These are phyloP conservation scores for Chrysocyon brachyurus DNA, from an alignment of 2,797 vertebrate species.

Conservation along the genomic window DNA sequence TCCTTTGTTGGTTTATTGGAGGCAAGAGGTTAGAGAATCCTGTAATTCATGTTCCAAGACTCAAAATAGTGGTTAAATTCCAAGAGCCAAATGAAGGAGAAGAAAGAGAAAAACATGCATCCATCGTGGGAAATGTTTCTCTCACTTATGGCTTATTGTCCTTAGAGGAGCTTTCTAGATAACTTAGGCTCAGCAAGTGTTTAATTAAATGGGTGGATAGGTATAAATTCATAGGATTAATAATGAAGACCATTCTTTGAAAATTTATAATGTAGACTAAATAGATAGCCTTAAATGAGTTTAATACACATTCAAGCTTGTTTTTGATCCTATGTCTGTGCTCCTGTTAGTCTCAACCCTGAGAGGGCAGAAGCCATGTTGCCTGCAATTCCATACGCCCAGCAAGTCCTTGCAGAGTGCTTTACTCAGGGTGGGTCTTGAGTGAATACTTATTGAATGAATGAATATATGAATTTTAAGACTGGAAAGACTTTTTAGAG, in stretches of 20 bases:
- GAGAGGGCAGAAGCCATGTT: not conserved
- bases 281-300: not conserved
- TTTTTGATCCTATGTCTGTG: not conserved
- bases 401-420: not conserved
- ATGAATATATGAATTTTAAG: constrained; percentile 7
- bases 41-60: not conserved
- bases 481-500: not conserved
- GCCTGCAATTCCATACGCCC: not conserved
- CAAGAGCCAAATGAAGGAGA: not conserved
- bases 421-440: not conserved
- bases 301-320: not conserved
- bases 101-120: not conserved
- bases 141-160: not conserved
- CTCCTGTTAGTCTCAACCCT: not conserved
- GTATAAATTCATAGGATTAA: not conserved
- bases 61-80: not conserved
- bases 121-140: not conserved
- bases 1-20: constrained; percentile 14
- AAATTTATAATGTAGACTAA: not conserved
- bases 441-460: not conserved
- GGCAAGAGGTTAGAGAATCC: not conserved
- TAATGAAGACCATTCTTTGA: not conserved
- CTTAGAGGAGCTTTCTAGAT: not conserved
- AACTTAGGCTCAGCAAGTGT: not conserved
- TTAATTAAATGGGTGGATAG: not conserved